A percentile compares a stretch with the other conserved stretches of the same genome.
phyloP scores from a whole-genome alignment of 2,113 vertebrate species.

The Corvus hawaiiensis region DNA sequence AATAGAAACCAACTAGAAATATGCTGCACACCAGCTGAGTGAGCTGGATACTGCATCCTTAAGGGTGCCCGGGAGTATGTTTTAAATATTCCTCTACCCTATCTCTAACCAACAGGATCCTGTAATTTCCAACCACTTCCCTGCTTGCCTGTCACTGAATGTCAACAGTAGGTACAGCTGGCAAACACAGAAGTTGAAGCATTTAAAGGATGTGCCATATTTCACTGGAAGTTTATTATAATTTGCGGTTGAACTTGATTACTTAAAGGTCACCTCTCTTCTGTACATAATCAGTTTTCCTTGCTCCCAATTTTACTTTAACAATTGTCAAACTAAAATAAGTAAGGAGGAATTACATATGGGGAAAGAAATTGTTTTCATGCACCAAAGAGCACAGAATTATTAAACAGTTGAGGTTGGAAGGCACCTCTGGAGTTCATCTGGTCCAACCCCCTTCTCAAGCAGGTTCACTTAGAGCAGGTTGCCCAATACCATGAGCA shows the following conservation, averaged over 20 bases:
- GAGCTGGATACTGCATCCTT: neutral
- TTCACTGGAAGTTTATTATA: neutral
- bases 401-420: neutral
- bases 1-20: neutral
- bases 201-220: neutral
- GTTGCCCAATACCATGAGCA: neutral
- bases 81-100: neutral
- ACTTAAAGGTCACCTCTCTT: neutral
- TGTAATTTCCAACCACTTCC: neutral
- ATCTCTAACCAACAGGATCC: neutral
- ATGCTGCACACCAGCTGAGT: neutral
- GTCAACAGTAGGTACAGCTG: neutral
- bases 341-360: neutral
- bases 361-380: neutral
- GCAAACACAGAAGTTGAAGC: neutral
- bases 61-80: rapidly evolving
- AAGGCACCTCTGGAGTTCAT: neutral
- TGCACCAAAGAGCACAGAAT: neutral
- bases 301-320: neutral
- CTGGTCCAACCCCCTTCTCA: neutral
- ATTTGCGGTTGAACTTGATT: neutral
- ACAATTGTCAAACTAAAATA: neutral
- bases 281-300: neutral
- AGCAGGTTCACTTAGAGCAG: neutral
- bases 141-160: neutral